phyloP scores from a whole-genome alignment of 2,113 vertebrate species.

The Emydura subglobosa region DNA sequence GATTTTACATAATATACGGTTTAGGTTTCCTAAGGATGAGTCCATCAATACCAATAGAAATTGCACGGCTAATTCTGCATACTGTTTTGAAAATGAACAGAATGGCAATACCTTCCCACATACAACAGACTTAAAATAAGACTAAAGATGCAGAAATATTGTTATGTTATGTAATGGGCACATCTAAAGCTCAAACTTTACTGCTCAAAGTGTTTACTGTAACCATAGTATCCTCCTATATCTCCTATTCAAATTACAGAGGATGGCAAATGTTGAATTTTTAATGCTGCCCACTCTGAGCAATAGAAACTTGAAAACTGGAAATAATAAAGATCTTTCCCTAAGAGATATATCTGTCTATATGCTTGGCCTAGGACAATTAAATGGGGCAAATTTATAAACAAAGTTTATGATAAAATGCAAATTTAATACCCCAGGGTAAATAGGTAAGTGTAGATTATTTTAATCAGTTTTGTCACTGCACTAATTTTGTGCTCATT shows the following conservation, averaged over 20 bases:
- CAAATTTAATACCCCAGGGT: constrained; percentile 27
- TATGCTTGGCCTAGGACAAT: constrained; percentile 49
- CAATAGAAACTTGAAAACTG: neutral
- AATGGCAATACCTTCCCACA: neutral
- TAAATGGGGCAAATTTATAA: constrained; percentile 31
- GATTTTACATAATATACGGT: neutral
- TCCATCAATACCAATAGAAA: constrained; percentile 44
- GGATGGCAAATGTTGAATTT: constrained; percentile 57
- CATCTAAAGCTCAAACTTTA: neutral
- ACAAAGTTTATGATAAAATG: constrained; percentile 37
- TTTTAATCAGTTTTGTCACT: neutral
- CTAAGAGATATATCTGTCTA: constrained; percentile 29
- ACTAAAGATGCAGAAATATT: neutral
- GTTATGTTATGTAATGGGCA: fast-evolving
- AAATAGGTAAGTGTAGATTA: neutral
- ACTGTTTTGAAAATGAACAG: neutral
- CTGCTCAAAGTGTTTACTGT: neutral
- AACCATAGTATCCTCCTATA: constrained; percentile 26
- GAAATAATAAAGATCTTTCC: neutral
- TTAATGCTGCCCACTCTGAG: constrained; percentile 28
- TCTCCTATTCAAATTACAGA: constrained; percentile 46
- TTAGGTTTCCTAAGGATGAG: constrained; percentile 30
- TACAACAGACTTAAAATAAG: neutral
- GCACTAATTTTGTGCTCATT: neutral
- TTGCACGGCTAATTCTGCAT: constrained; percentile 16